Conservation (phyloP, 2,113 vertebrate genomes). For the Dromiciops gliroides region DNA sequence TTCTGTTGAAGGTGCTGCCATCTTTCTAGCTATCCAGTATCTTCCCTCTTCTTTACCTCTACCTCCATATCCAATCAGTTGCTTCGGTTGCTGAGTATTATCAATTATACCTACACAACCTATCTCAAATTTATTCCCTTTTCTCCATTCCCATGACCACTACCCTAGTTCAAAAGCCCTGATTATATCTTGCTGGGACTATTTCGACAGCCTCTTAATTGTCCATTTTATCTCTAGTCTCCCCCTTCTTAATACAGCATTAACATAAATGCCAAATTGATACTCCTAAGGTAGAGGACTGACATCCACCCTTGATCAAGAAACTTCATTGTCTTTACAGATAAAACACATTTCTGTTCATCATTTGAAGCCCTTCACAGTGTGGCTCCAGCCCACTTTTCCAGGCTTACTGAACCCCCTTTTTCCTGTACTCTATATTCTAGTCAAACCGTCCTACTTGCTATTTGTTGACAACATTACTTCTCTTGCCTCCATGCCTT, state of each 20-base stretch:
- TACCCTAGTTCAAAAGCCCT: not conserved
- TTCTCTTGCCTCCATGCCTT: not conserved
- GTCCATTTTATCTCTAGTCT: not conserved
- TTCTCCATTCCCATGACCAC: not conserved
- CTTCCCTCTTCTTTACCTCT: not conserved
- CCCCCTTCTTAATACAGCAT: not conserved
- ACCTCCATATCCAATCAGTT: not conserved
- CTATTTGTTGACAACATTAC: not conserved
- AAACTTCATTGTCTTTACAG: not conserved
- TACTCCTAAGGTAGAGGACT: not conserved
- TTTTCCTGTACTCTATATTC: not conserved
- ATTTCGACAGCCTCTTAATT: not conserved
- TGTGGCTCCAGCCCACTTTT: not conserved
- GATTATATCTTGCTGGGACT: not conserved
- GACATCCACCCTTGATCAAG: not conserved
- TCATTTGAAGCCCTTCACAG: not conserved
- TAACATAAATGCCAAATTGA: not conserved
- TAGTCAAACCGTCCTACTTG: not conserved
- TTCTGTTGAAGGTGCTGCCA: not conserved
- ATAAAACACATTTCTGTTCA: not conserved
- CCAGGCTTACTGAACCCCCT: not conserved
- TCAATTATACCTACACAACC: not conserved
- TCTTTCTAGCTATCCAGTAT: not conserved
- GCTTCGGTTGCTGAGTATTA: not conserved
- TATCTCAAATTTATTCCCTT: not conserved